A percentile compares a stretch with the other conserved stretches of the same genome.
These are phyloP conservation scores for Diachrysia chrysitis DNA, from an alignment of 2,888 invertebrate species.

Conservation along the genomic window DNA sequence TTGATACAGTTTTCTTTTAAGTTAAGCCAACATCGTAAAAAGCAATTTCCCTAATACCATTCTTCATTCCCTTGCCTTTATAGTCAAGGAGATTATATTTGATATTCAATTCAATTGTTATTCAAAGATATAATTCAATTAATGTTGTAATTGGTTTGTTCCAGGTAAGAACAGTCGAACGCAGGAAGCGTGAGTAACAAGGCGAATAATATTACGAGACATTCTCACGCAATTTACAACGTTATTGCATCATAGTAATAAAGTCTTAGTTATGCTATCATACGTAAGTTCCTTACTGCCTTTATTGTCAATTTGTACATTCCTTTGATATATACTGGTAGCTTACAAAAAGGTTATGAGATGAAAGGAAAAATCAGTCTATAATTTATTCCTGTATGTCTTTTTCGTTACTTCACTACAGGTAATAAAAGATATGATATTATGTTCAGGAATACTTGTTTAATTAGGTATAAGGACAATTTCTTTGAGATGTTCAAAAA, in stretches of 20 bases:
- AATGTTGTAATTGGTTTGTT: conserved; percentile 21
- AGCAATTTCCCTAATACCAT: conserved; percentile 4
- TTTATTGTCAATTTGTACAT: conserved; percentile 37
- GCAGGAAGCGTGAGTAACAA: conserved; percentile 49
- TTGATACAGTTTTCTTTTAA: background rate
- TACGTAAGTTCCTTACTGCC: conserved; percentile 26
- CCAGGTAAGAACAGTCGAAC: conserved; percentile 41
- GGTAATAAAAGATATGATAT: background rate
- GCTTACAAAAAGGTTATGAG: background rate
- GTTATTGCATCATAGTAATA: conserved; percentile 43
- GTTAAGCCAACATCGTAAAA: background rate
- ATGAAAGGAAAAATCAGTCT: background rate
- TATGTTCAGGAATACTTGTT: background rate
- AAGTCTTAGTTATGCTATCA: conserved; percentile 16
- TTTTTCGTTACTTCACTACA: background rate
- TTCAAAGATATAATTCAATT: background rate
- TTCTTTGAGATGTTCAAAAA: background rate
- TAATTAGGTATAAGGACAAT: background rate
- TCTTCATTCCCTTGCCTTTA: background rate
- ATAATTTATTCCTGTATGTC: background rate
- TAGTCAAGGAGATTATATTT: background rate
- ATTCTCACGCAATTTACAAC: conserved; percentile 29
- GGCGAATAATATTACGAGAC: too few species aligned
- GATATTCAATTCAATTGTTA: background rate
- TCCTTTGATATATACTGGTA: background rate